Evolutionary conservation across 2,113 vertebrate species (phyloP), one percentile per base, ranked within the genome.

Genomic region (Serinus canaria): DNA sequence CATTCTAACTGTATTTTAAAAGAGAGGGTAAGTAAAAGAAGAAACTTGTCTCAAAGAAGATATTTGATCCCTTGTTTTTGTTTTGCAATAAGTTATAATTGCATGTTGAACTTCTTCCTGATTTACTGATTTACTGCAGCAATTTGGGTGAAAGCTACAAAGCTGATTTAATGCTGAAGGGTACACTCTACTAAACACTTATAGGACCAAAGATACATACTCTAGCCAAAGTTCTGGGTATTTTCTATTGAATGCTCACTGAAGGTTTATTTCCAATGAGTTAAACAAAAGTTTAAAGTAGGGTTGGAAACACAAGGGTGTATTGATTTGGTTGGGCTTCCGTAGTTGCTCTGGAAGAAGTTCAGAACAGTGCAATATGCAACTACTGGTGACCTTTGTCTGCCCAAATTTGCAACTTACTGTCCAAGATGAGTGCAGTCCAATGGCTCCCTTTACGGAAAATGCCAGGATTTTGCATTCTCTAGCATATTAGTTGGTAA

Each of bases 181-280:
- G 27, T 44, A 28, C 7, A 25, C 3, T 46, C 7, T 63, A 4
- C 37, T 72, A 68, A 72, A 64, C 59, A 75, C 7, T 74, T 58
- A 6, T 0, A 46, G 39, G 13, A 79, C 13, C 4, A 2, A 30
- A 76, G 11, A 6, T 59, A 30, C 3, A 15, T 39, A 7, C 3
- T 85, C 7, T 79, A 60, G 22, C 6, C 3, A 4, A 63, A 86
- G 41, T 8, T 66, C 53, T 60, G 37, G 43, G 13, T 53, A 7
- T 56, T 60, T 69, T 62, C 10, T 24, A 37, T 3, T 60, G 15
- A 75, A 15, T 43, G 5, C 1, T 35, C 24, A 41, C 2, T 44
- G 33, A 73, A 60, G 3, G 4, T 55, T 69, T 80, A 64, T 66
- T 66, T 70, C 15, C 13, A 66, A 37, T 13, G 5, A 49, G 5